phyloP scores from a whole-genome alignment of 2,797 vertebrate species.

The Falco biarmicus region DNA sequence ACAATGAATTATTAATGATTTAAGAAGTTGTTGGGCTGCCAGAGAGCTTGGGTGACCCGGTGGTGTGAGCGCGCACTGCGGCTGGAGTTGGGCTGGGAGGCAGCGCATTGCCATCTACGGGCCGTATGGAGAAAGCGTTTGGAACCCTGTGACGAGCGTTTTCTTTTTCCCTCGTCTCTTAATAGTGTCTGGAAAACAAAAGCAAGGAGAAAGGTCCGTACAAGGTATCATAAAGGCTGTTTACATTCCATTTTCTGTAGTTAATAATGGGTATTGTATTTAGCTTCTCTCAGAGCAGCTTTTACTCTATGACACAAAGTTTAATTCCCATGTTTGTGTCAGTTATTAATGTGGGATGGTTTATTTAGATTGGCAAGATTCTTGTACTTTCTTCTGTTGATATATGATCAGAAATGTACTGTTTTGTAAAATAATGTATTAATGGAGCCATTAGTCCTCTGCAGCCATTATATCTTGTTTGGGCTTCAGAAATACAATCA shows the following conservation, averaged over 20 bases:
- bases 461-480: not conserved
- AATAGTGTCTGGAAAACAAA: not conserved
- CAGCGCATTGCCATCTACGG: conserved; percentile 66
- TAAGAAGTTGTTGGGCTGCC: not conserved
- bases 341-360: not conserved
- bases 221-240: not conserved
- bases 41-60: not conserved
- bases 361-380: not conserved
- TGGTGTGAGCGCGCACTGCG: accelerated
- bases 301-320: not conserved
- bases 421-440: not conserved
- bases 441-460: not conserved
- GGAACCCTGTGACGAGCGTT: not conserved
- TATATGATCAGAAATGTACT: not conserved
- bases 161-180: not conserved
- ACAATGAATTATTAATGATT: not conserved
- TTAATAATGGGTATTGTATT: not conserved
- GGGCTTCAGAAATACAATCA: not conserved
- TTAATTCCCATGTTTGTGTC: not conserved
- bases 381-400: not conserved
- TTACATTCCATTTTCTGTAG: not conserved
- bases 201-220: not conserved
- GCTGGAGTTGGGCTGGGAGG: not conserved
- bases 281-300: not conserved
- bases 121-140: not conserved